These are phyloP conservation scores for Rhinoderma darwinii DNA, from an alignment of 2,113 vertebrate species.

Conservation along the genomic window DNA sequence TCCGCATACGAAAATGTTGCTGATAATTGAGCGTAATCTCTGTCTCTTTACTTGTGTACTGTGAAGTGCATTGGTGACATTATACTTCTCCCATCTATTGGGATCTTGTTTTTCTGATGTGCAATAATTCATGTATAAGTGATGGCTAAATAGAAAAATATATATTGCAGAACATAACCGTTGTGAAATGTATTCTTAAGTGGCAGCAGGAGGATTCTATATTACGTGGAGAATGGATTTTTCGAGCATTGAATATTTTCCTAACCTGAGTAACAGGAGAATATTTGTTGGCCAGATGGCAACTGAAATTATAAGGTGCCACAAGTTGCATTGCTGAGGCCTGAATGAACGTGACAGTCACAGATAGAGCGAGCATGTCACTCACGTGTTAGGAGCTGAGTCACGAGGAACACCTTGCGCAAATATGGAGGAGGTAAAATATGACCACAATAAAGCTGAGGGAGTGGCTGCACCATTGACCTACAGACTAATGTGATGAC, in stretches of 20 bases:
- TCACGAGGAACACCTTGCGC: constrained; percentile 53
- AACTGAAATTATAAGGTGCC: background rate
- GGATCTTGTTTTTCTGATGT: constrained; percentile 14
- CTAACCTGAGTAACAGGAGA: background rate
- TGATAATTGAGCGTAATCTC: too few relatives aligned
- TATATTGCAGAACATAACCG: background rate
- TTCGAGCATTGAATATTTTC: background rate
- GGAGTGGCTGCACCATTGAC: constrained; percentile 46
- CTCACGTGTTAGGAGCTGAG: constrained; percentile 46
- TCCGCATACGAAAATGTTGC: too few relatives aligned
- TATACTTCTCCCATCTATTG: background rate
- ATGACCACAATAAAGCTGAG: constrained; percentile 45
- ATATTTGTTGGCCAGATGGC: background rate
- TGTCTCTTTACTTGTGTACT: background rate
- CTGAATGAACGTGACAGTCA: background rate
- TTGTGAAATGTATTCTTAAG: background rate
- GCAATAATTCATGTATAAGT: background rate
- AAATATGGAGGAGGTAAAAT: constrained; percentile 46
- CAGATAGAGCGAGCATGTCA: background rate
- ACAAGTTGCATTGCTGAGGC: background rate
- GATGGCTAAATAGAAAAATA: constrained; percentile 7
- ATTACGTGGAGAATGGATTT: background rate
- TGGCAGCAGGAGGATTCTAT: background rate
- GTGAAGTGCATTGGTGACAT: background rate
- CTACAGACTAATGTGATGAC: constrained; percentile 11